Base-by-base conservation (phyloP, 2,113 vertebrate species). In the Carettochelys insculpta region DNA sequence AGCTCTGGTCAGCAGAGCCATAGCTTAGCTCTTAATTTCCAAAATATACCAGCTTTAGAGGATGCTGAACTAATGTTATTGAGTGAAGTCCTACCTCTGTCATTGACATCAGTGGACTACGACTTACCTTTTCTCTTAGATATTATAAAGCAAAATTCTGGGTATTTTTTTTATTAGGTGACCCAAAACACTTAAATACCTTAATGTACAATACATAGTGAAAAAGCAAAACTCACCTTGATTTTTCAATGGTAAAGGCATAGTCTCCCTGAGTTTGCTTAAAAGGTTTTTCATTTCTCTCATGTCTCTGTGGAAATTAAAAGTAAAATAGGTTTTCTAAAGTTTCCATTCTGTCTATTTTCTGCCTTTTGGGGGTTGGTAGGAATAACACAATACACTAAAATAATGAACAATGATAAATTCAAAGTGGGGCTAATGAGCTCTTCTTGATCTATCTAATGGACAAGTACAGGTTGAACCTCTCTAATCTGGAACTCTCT, bases 221-320 rank as follows among this genome's bases (percentile, higher is more conserved):
- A 91, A 95, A 92, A 88, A 86, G 82, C 34, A 96, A 93, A 94
- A 96, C 97, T 87, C 96, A 99, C 99, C 99, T 99, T 99, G 99
- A 97, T 99, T 99, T 98, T 99, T 99, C 98, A 99, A 85, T 97
- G 99, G 99, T 98, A 99, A 99, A 99, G 99, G 99, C 99, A 99
- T 99, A 94, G 99, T 99, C 98, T 99, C 99, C 99, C 99, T 99
- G 99, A 99, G 99, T 99, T 99, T 99, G 98, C 99, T 99, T 98
- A 99, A 98, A 98, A 99, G 99, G 94, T 99, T 99, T 98, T 99
- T 99, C 99, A 99, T 99, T 98, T 99, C 99, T 97, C 98, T 98
- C 98, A 99, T 99, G 95, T 99, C 99, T 97, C 99, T 99, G 97
- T 90, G 95, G 94, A 97, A 92, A 96, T 71, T 90, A 96, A 87